Evolutionary conservation across 2,113 vertebrate species (phyloP), one percentile per base, ranked within the genome.

Genomic region (Mustelus asterias): DNA sequence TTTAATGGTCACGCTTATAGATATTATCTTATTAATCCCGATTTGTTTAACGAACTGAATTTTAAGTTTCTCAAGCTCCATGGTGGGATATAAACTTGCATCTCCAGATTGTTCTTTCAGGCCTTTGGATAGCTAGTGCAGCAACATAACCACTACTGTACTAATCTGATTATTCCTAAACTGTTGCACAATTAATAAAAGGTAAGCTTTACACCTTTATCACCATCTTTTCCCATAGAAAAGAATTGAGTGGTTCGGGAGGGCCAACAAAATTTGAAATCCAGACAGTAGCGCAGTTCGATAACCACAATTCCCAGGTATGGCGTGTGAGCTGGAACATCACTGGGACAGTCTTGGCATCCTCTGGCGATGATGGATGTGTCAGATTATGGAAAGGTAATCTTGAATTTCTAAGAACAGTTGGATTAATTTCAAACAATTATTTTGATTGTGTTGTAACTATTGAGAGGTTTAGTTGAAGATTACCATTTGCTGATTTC

Each of bases 321-420:
- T 99, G 99, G 99, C 97, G 99, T 70, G 99, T 99, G 80, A 99
- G 99, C 97, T 99, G 99, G 99, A 99, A 99, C 97, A 99, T 99
- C 97, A 99, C 99, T 95, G 99, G 99, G 97, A 99, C 99, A 10
- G 98, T 99, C 78, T 97, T 99, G 96, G 99, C 99, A 41, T 99
- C 99, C n/a, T 99, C 99, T 0, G 99, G 99, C 37, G 99, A 99
- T 7, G 99, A 99, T 90, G 99, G 99, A 96, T 99, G 99, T 63
- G 99, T 99, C 90, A 98, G 99, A 69, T 97, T 99, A 83, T 99
- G 99, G 99, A 99, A 99, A 98, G 99, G 99, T 99, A 97, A 97
- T 16, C 48, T 96, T 26, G 95, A 96, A 88, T 88, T 88, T 96
- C 24, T 29, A 54, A 80, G 9, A 11, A 9, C 29, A n/a, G 2